A percentile compares a stretch with the other conserved stretches of the same genome.
phyloP scores from a whole-genome alignment of 2,888 invertebrate genomes.

The Cheilosia pagana region DNA sequence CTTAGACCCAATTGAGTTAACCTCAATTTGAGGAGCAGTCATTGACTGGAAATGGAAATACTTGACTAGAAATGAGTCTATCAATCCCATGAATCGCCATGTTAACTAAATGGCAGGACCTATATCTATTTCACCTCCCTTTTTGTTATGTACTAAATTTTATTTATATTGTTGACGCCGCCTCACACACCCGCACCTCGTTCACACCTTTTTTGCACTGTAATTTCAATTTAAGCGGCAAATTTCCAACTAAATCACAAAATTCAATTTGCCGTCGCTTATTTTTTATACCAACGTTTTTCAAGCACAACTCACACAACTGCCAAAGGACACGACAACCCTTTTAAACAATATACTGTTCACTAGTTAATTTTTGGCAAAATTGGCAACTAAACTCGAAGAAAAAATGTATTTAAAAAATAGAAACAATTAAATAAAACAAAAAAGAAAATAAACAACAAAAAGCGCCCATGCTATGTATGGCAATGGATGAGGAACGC shows the following conservation, averaged over 20 bases:
- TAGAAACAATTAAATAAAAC: not conserved
- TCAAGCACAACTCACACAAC: not conserved
- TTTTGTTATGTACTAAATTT: too few species aligned
- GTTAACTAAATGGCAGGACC: too few species aligned
- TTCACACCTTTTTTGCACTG: too few species aligned
- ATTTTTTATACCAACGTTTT: not conserved
- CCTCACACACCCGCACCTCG: too few species aligned
- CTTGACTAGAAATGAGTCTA: too few species aligned
- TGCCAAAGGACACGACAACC: not conserved
- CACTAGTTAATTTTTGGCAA: not conserved
- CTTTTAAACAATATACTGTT: not conserved
- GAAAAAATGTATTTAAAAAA: not conserved
- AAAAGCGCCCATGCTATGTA: slow-evolving; percentile 49
- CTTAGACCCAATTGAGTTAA: too few species aligned
- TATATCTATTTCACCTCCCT: too few species aligned
- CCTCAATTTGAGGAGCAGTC: too few species aligned
- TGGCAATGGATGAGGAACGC: slow-evolving; percentile 51
- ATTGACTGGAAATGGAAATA: too few species aligned
- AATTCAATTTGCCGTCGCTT: not conserved
- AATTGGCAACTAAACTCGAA: not conserved
- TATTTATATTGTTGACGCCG: too few species aligned
- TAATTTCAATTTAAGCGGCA: too few species aligned
- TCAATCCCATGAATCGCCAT: too few species aligned
- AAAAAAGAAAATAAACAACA: not conserved
- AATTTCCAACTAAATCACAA: not conserved